These are phyloP conservation scores for Elaphurus davidianus DNA, from an alignment of 2,113 vertebrate species.

Conservation along the genomic window DNA sequence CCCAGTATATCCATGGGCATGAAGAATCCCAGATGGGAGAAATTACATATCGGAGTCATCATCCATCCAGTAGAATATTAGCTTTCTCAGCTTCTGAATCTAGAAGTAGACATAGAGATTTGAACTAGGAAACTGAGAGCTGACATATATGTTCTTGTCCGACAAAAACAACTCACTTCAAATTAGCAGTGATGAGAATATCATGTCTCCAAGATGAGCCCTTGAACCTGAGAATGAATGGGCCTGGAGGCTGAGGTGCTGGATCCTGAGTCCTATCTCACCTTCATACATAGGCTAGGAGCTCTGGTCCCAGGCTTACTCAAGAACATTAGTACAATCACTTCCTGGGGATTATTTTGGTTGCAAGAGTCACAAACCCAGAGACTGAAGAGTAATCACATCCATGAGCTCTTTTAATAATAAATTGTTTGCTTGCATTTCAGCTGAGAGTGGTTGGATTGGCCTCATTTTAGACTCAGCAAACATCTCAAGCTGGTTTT, in stretches of 20 bases:
- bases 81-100: neutral
- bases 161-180: neutral
- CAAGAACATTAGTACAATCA: neutral
- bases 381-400: neutral
- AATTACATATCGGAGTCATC: neutral
- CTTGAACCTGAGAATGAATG: neutral
- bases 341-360: neutral
- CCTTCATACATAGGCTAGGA: neutral
- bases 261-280: neutral
- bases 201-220: neutral
- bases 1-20: neutral
- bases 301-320: neutral
- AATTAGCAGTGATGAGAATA: neutral
- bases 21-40: neutral
- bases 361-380: neutral
- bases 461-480: slow-evolving; percentile 1
- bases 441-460: neutral
- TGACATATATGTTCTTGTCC: neutral
- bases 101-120: neutral
- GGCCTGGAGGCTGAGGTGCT: neutral
- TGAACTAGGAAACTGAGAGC: neutral
- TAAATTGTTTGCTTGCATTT: slow-evolving; percentile 54
- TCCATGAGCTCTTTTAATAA: slow-evolving; percentile 45
- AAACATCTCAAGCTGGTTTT: slow-evolving; percentile 38
- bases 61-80: neutral